Conservation (phyloP, 35 echinoderm and acorn worm species). For the Apostichopus parvimensis region DNA sequence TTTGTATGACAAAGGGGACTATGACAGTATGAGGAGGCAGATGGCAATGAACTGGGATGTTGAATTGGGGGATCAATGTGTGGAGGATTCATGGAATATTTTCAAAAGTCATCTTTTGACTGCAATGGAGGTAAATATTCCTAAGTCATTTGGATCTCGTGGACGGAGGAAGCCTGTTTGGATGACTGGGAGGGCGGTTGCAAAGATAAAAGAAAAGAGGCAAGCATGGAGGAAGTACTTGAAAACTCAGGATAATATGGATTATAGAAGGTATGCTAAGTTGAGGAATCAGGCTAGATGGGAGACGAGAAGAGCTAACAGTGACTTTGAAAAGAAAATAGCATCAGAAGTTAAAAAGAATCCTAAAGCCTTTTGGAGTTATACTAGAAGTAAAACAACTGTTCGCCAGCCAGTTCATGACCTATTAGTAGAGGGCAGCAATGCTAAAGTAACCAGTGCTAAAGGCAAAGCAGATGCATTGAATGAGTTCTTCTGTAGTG, state of each 20-base stretch:
- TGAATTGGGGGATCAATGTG: neutral
- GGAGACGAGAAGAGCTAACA: constrained; percentile 35
- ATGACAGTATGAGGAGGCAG: no score
- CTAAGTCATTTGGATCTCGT: no score
- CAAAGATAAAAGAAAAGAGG: constrained; percentile 23
- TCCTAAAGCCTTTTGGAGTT: constrained; percentile 32
- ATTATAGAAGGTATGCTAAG: constrained; percentile 40
- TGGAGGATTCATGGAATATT: neutral
- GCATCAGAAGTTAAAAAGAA: constrained; percentile 16
- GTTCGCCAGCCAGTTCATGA: neutral
- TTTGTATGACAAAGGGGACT: no score
- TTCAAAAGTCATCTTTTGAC: neutral
- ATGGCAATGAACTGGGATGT: no score
- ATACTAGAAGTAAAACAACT: neutral
- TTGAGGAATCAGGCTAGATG: constrained; percentile 47
- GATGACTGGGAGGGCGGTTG: neutral
- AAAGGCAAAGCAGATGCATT: constrained; percentile 4
- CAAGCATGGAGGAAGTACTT: constrained; percentile 35
- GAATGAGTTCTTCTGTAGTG: constrained; percentile 22
- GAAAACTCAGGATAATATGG: neutral
- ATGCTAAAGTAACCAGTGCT: neutral
- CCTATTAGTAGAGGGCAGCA: neutral
- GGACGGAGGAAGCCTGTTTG: neutral
- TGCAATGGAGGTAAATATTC: no score
- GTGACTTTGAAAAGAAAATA: constrained; percentile 39